Percentiles rank a stretch among this genome's conserved stretches.
Conservation (phyloP, 2,888 invertebrate genomes). For the Chironomus tentans region DNA sequence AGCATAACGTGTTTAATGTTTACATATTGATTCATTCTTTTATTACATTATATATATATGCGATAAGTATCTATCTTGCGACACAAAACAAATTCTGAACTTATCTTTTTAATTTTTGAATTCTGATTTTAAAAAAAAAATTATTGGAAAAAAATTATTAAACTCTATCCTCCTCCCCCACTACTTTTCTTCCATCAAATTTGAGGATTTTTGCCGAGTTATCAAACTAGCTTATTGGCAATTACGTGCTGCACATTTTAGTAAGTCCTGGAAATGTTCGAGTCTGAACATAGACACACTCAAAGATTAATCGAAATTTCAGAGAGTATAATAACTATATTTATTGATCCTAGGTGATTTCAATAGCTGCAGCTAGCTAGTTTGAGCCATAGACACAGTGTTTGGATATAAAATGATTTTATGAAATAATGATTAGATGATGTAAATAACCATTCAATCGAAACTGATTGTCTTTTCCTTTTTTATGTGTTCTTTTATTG, state of each 20-base stretch:
- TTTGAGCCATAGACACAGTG: slow-evolving; percentile 4
- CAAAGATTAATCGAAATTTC: not conserved
- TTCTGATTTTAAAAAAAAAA: not conserved
- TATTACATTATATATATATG: slow-evolving; percentile 2
- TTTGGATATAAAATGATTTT: not conserved
- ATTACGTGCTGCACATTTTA: slow-evolving; percentile 41
- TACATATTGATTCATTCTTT: not conserved
- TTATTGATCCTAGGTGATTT: not conserved
- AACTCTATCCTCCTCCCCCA: not conserved
- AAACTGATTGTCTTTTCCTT: not conserved
- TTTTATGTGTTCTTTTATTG: not conserved
- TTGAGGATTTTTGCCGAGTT: slow-evolving; percentile 43
- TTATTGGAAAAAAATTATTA: not conserved
- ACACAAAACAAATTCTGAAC: not conserved
- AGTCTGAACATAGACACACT: not conserved
- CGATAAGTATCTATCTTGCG: not conserved
- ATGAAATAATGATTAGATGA: not conserved
- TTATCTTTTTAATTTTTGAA: not conserved
- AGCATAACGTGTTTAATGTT: not conserved
- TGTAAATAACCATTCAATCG: not conserved
- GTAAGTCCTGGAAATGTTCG: slow-evolving; percentile 35
- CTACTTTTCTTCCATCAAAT: slow-evolving; percentile 29
- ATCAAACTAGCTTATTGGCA: slow-evolving; percentile 42
- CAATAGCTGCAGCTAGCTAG: slow-evolving; percentile 9
- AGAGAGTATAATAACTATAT: not conserved